Evolutionary conservation across 1,140 invertebrate genomes (phyloP), one percentile per base, ranked within the genome.

Genomic region (Leptoteleia sp.): DNA sequence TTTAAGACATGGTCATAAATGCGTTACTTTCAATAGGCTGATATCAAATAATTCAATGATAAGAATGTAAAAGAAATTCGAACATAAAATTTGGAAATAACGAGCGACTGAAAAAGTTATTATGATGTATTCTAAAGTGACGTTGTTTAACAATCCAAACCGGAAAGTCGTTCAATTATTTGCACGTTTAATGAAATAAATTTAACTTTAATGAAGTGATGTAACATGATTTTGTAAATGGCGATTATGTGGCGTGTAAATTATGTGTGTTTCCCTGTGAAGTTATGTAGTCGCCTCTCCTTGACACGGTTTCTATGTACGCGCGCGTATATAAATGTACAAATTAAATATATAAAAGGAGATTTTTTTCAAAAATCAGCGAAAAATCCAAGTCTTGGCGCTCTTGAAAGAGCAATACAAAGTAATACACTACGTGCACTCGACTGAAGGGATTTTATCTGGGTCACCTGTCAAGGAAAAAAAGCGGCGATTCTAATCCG

Each of bases 391-490:
- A 72, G 57, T 64, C 55, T 72, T 50, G 48, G 33, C 31, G 55
- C 57, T 55, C 68, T 72, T 62, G 68, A 72, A 38, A 64, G 33
- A 54, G 57, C 38, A 72, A 55, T 72, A 72, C 42, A 72, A 72
- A 72, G 68, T 72, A 72, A 62, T 72, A 55, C 57, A 64, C 38
- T 42, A 72, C 42, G 57, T 55, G 48, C 57, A 54, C 57, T 72
- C 40, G 40, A 71, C 47, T 72, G 68, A 72, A 72, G 57, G 57
- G 57, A 72, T 72, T 72, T 64, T 64, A 72, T 72, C 68, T 72
- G 50, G 68, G 68, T 72, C 68, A 72, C 38, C 43, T 68, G 13
- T 12, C 13, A 42, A 61, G 45, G 45, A 71, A 71, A n/a, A n/a
- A 71, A 70, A 61, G 54, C 16, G 54, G 45, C 29, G 54, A 71